Conservation (phyloP, 2,888 invertebrate genomes). For the Acanthosepion esculentum region DNA sequence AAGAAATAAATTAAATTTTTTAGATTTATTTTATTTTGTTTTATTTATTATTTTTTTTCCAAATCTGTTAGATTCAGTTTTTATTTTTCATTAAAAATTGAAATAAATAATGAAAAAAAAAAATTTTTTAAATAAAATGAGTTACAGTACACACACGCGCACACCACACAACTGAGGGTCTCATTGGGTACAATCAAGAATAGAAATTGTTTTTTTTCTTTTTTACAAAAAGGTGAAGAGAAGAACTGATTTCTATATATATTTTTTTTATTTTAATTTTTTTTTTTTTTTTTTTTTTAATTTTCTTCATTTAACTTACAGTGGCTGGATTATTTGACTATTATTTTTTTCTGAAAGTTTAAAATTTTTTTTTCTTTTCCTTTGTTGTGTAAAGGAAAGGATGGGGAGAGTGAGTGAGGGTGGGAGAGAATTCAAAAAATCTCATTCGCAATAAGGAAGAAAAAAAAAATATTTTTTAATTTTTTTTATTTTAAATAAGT, state of each 20-base stretch:
- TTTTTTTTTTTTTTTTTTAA: background rate
- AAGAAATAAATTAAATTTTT: background rate
- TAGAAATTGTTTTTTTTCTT: background rate
- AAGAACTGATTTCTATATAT: background rate
- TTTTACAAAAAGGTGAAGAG: background rate
- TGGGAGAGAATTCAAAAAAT: background rate
- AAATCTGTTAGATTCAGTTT: background rate
- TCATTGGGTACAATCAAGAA: background rate
- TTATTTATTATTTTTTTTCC: background rate
- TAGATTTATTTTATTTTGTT: background rate
- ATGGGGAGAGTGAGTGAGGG: background rate
- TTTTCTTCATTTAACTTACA: background rate
- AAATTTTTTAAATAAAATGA: background rate
- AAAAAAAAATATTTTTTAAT: background rate
- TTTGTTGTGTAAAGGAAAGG: background rate
- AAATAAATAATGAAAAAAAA: conserved; percentile 24
- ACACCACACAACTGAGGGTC: conserved; percentile 4
- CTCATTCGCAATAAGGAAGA: background rate
- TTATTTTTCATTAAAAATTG: conserved; percentile 8
- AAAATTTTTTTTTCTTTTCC: background rate
- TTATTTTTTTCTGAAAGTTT: background rate
- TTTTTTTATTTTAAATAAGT: conserved; percentile 24
- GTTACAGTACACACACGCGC: conserved; percentile 1
- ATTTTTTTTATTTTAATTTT: background rate
- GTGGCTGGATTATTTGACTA: background rate